phyloP scores from a whole-genome alignment of 2,113 vertebrate species.

The Oreochromis niloticus region DNA sequence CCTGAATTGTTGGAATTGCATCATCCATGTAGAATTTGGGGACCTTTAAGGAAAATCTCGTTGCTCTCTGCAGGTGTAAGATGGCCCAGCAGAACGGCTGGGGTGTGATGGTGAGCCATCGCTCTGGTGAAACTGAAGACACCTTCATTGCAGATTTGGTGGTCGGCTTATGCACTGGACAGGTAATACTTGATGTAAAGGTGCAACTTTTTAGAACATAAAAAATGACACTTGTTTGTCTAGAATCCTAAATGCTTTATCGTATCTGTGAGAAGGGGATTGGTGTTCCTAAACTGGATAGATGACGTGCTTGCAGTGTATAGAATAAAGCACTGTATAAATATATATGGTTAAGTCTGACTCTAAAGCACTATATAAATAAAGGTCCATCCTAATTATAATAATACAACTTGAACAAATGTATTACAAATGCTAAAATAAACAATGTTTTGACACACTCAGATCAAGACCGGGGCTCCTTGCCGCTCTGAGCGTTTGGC shows the following conservation, averaged over 20 bases:
- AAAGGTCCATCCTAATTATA: not conserved
- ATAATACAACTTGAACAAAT: not conserved
- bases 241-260: not conserved
- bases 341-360: not conserved
- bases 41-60: not conserved
- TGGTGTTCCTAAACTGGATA: not conserved
- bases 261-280: not conserved
- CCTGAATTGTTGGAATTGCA: not conserved
- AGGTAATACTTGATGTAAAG: conserved; percentile 69
- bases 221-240: not conserved
- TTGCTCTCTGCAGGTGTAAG: conserved; percentile 78
- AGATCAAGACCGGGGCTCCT: conserved; percentile 75
- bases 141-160: conserved; percentile 96
- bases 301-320: not conserved
- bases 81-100: conserved; percentile 90
- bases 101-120: conserved; percentile 97
- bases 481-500: conserved; percentile 76
- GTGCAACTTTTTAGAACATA: not conserved
- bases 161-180: conserved; percentile 91
- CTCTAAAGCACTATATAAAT: not conserved
- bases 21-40: not conserved
- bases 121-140: conserved; percentile 94
- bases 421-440: not conserved
- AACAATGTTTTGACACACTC: not conserved
- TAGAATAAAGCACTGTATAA: not conserved